These are phyloP conservation scores for Pundamilia nyererei DNA, from an alignment of 2,113 vertebrate genomes.

Conservation along the genomic window DNA sequence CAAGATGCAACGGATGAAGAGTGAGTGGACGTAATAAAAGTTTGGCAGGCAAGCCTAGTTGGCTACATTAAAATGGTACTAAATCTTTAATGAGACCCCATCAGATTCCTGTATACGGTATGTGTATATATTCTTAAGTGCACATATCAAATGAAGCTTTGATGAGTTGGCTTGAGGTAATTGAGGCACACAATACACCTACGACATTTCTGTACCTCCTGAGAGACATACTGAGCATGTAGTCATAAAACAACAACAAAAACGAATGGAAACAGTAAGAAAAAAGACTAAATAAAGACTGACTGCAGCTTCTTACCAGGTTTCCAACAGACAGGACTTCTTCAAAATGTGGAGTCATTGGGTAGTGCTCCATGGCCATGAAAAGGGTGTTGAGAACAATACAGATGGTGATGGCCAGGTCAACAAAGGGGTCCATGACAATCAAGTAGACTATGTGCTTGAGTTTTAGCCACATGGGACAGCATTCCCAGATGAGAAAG, in stretches of 20 bases:
- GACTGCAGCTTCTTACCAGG: conserved; percentile 78
- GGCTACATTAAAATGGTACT: conserved; percentile 58
- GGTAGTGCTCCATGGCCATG: conserved; percentile 99
- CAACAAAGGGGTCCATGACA: conserved; percentile 98
- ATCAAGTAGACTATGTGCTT: conserved; percentile 91
- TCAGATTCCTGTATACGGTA: conserved; percentile 29
- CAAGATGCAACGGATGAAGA: conserved; percentile 17
- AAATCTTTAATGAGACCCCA: conserved; percentile 64
- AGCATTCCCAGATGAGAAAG: conserved; percentile 97
- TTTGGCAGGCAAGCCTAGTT: conserved; percentile 31
- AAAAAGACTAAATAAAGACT: background rate
- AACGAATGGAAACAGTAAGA: background rate
- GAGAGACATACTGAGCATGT: background rate
- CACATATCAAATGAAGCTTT: conserved; percentile 31
- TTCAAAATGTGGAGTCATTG: conserved; percentile 84
- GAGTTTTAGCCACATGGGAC: conserved; percentile 87
- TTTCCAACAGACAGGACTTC: conserved; percentile 84
- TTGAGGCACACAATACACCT: conserved; percentile 16
- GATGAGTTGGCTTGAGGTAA: conserved; percentile 26
- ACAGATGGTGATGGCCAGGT: conserved; percentile 97
- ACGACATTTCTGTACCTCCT: conserved; percentile 2
- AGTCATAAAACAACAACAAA: background rate
- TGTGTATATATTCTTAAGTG: conserved; percentile 43
- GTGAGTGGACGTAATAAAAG: conserved; percentile 12
- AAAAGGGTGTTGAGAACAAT: conserved; percentile 97